Percentiles rank a stretch among this genome's conserved stretches.
Evolutionary conservation across 2,888 invertebrate species (phyloP).

Genomic region (Uloborus plumipes): DNA sequence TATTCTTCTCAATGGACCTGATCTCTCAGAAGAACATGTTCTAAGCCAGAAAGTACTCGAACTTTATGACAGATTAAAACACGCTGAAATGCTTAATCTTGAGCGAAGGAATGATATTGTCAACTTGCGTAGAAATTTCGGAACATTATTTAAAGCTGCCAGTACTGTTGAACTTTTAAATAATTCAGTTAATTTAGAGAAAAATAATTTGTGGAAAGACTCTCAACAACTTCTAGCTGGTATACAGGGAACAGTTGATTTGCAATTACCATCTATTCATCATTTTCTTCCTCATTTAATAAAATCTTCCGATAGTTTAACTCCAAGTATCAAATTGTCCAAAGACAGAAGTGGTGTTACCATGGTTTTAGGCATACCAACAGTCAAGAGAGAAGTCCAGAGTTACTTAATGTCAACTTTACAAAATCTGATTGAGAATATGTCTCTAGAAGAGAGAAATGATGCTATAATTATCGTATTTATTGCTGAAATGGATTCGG

Average conservation of each 20-base stretch:
- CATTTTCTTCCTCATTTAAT: slow-evolving; percentile 90
- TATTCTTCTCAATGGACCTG: slow-evolving; percentile 60
- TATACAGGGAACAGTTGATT: slow-evolving; percentile 60
- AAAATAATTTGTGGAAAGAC: slow-evolving; percentile 46
- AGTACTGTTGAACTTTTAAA: slow-evolving; percentile 30
- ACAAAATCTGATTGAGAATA: slow-evolving; percentile 84
- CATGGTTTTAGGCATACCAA: slow-evolving; percentile 89
- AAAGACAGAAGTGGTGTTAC: slow-evolving; percentile 81
- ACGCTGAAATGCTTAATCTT: slow-evolving; percentile 66
- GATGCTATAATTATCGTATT: slow-evolving; percentile 88
- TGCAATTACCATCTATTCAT: slow-evolving; percentile 84
- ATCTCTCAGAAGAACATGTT: slow-evolving; percentile 60
- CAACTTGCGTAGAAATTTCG: slow-evolving; percentile 58
- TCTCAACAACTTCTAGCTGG: slow-evolving; percentile 50
- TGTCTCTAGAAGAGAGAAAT: slow-evolving; percentile 80
- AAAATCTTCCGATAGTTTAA: slow-evolving; percentile 81
- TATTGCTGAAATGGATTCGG: slow-evolving; percentile 84
- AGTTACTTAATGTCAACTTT: slow-evolving; percentile 88
- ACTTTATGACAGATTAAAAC: slow-evolving; percentile 63
- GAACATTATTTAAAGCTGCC: slow-evolving; percentile 45
- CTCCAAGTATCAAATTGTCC: slow-evolving; percentile 84
- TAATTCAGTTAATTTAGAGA: slow-evolving; percentile 19
- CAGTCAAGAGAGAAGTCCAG: slow-evolving; percentile 89
- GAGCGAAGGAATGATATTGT: slow-evolving; percentile 65
- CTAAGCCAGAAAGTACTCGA: slow-evolving; percentile 62